These are phyloP conservation scores for Lordiphosa collinella DNA, from an alignment of 1,140 invertebrate species.

Conservation along the genomic window DNA sequence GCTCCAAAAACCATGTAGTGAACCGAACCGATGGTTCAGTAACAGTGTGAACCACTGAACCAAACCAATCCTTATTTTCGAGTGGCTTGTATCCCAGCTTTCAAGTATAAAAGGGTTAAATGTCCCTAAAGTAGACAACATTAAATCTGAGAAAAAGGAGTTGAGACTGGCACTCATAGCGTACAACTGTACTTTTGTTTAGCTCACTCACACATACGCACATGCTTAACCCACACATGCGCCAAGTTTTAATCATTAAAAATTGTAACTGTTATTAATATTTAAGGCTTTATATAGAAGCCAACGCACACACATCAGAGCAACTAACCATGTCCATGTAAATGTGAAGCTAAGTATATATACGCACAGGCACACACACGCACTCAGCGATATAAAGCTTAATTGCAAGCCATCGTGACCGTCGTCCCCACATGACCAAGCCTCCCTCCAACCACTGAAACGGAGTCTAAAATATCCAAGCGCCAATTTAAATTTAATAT, in stretches of 20 bases:
- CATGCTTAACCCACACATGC: constrained; percentile 48
- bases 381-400: constrained; percentile 39
- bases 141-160: constrained; percentile 21
- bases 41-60: no score
- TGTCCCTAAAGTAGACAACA: constrained; percentile 20
- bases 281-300: constrained; percentile 66
- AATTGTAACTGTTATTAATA: constrained; percentile 78
- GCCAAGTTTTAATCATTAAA: constrained; percentile 76
- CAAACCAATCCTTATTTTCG: no score
- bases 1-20: no score
- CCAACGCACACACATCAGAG: constrained; percentile 10
- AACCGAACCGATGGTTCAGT: no score
- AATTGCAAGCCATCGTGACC: constrained; percentile 66
- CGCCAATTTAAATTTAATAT: constrained; percentile 78
- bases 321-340: constrained; percentile 40
- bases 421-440: constrained; percentile 28
- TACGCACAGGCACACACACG: constrained; percentile 1
- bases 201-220: constrained; percentile 11
- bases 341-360: constrained; percentile 5
- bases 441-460: constrained; percentile 7
- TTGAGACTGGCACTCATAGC: constrained; percentile 46
- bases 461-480: constrained; percentile 67
- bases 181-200: constrained; percentile 60
- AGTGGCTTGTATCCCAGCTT: no score
- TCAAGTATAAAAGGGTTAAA: no score